Evolutionary conservation across 2,888 invertebrate species (phyloP), one percentile per base, ranked within the genome.

Genomic region (Drosophila atroscutellata): DNA sequence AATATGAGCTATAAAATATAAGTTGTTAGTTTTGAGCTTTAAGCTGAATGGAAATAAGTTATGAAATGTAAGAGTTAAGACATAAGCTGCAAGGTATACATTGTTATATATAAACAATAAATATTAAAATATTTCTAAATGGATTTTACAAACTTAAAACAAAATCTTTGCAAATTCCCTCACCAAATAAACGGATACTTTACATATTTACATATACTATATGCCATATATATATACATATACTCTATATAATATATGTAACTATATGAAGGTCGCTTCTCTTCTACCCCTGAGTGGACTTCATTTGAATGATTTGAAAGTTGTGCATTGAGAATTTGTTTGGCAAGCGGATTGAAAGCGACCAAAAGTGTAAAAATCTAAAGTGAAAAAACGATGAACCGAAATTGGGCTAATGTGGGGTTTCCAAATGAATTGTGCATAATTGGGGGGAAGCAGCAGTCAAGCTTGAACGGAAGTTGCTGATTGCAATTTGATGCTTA

Each of bases 401-500:
- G 26, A 54, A 72, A 73, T 67, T 72, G 67, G 60, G 61, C 70
- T 75, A 73, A 82, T 78, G 76, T 67, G 47, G 18, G 51, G 50
- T 67, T 80, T 61, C n/a, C 20, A 56, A 36, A 39, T 61, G 68
- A 49, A 50, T 63, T 69, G 65, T 70, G 77, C 72, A 81, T 82
- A 75, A 82, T 82, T 82, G 60, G 13, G 37, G 59, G 28, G 32
- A 36, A 28, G 63, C 52, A 57, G 28, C 45, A 20, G 28, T 13
- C 26, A 55, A 55, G 37, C 37, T 52, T 5, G 3, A 72, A 51
- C 76, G 65, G 74, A 77, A 67, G 77, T 52, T 45, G 63, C 52
- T 77, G 64, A 77, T 77, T 73, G 77, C 77, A 77, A 73, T 77
- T 77, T 74, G 74, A 77, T 77, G 73, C 24, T 56, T 24, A 56